Base-by-base conservation (phyloP, 2,888 invertebrate genomes). In the Xestoiulus laeticollis region DNA sequence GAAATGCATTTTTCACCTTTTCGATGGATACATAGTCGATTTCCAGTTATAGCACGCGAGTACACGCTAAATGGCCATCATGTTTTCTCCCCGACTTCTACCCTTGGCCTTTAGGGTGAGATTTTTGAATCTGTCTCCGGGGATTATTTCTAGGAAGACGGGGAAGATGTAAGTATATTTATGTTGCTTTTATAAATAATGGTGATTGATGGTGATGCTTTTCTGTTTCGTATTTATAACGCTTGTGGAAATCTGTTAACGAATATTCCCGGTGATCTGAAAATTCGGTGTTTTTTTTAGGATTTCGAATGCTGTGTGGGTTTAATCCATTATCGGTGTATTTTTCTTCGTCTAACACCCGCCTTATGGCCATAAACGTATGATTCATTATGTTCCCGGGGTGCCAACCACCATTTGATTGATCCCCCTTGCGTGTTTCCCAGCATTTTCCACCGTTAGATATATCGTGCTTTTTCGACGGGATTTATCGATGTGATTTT, bases 361-460 rank as follows among this genome's bases (percentile, higher is more conserved):
- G 68, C 78, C 78, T 30, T 12, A 26, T 78, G 78, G 30, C 78
- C 30, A 16, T 78, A 30, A 78, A 78, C 78, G 78, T 78, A 78
- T 78, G 78, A 78, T 78, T 78, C 30, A 16, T 78, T 78, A 3
- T 78, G 78, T 26, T 30, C 78, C 78, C 78, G 2, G 68, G 48
- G 78, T 78, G 78, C 78, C 78, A 78, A 78, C 78, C 78, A 78
- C 78, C 78, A 78, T 78, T 78, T 78, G 78, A 78, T 78, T 78
- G 78, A 78, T 78, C 30, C 78, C 78, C 26, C 26, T 30, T 30
- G 78, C 78, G 78, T 78, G 78, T 78, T 30, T 78, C 30, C 30
- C 14, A 78, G 30, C 78, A 26, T 78, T 78, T 78, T 78, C 78
- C 78, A n/a, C n/a, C 30, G 30, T 78, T 78, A 78, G 78, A 30